Evolutionary conservation across 2,888 invertebrate species (phyloP).

Genomic region (Drosophila fungiperda): DNA sequence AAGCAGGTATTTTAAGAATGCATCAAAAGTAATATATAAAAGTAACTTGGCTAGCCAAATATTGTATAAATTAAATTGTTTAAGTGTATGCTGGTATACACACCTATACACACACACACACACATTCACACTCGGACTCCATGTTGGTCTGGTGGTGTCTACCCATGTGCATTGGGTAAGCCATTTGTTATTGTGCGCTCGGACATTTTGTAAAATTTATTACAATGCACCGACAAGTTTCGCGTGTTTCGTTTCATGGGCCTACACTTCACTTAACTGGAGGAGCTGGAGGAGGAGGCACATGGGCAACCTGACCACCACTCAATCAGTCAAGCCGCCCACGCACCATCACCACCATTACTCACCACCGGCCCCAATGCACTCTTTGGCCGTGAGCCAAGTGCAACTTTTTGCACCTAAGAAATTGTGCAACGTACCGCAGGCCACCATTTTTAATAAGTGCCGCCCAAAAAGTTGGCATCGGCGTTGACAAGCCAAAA

Average conservation of each 20-base stretch:
- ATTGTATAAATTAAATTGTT: neutral
- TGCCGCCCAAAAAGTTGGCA: slow-evolving; percentile 47
- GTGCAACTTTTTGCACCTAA: slow-evolving; percentile 80
- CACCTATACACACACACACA: slow-evolving; percentile 2
- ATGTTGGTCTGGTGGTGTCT: slow-evolving; percentile 16
- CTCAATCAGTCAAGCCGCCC: slow-evolving; percentile 53
- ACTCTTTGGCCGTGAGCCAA: slow-evolving; percentile 54
- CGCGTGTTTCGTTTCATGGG: slow-evolving; percentile 71
- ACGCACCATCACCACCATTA: neutral
- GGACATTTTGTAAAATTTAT: slow-evolving; percentile 76
- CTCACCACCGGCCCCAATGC: slow-evolving; percentile 17
- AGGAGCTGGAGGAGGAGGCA: neutral
- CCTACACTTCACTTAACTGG: slow-evolving; percentile 69
- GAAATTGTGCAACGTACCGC: slow-evolving; percentile 60
- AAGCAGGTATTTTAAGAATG: too few relatives aligned
- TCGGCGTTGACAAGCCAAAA: slow-evolving; percentile 69
- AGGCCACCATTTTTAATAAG: slow-evolving; percentile 61
- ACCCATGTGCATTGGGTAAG: slow-evolving; percentile 62
- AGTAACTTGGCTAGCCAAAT: slow-evolving; percentile 1
- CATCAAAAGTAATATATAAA: neutral
- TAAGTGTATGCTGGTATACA: neutral
- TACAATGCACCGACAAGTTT: slow-evolving; percentile 76
- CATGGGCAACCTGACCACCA: slow-evolving; percentile 22
- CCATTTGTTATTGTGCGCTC: slow-evolving; percentile 70
- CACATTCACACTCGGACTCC: neutral